phyloP scores from a whole-genome alignment of 1,140 invertebrate species.

The Tenebrio molitor region DNA sequence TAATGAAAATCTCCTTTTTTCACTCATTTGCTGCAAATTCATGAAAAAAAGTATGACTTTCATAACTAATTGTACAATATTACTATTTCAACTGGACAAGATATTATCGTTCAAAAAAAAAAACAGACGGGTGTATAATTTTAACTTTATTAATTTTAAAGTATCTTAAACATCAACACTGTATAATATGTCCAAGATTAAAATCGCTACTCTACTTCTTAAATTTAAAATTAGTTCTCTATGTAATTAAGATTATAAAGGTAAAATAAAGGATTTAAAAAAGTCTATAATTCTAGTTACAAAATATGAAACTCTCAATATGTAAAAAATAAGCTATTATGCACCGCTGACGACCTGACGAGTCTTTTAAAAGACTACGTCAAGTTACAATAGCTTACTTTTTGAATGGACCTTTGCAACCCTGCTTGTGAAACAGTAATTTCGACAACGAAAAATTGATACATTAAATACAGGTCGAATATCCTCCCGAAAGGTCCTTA shows the following conservation, averaged over 20 bases:
- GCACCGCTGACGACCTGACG: neutral
- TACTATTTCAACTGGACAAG: too few species aligned
- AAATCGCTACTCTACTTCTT: conserved; percentile 12
- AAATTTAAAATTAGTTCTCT: conserved; percentile 26
- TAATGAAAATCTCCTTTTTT: too few species aligned
- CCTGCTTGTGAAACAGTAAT: conserved; percentile 51
- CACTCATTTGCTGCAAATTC: too few species aligned
- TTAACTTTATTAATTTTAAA: conserved; percentile 35
- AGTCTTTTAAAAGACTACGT: neutral
- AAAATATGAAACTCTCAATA: conserved; percentile 31
- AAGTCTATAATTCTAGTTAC: conserved; percentile 12
- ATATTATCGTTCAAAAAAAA: too few species aligned
- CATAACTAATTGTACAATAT: too few species aligned
- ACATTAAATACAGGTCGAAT: conserved; percentile 31
- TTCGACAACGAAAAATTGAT: conserved; percentile 20
- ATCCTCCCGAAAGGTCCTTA: conserved; percentile 37
- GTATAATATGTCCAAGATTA: conserved; percentile 33
- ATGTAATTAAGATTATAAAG: conserved; percentile 12
- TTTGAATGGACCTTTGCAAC: conserved; percentile 54
- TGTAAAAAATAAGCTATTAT: conserved; percentile 44
- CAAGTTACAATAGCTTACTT: conserved; percentile 41
- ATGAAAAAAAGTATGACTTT: too few species aligned
- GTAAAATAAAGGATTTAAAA: conserved; percentile 19
- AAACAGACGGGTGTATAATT: too few species aligned
- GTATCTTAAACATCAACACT: conserved; percentile 39